Percentiles rank a stretch among this genome's conserved stretches.
phyloP scores from a whole-genome alignment of 2,113 vertebrate genomes.

The Anguilla rostrata region DNA sequence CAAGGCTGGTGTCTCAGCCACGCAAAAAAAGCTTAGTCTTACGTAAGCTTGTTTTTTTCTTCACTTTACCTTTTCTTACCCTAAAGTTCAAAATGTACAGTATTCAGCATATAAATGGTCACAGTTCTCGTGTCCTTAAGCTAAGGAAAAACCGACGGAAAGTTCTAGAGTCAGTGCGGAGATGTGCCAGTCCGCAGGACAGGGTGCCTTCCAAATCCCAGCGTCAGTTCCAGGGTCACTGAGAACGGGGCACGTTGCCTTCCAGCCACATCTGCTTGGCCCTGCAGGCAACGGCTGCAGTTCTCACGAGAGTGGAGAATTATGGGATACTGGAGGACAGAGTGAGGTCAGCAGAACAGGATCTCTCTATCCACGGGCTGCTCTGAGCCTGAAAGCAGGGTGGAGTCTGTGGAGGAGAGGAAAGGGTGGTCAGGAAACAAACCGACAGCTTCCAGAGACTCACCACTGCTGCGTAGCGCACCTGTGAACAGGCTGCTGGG shows the following conservation, averaged over 20 bases:
- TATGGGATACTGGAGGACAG: constrained; percentile 2
- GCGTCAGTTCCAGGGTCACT: not conserved
- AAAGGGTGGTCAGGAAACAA: not conserved
- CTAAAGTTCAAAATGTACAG: not conserved
- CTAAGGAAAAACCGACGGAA: not conserved
- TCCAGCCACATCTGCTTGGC: not conserved
- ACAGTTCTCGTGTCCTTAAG: not conserved
- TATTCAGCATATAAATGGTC: not conserved
- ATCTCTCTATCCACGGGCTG: constrained; percentile 29
- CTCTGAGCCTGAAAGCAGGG: constrained; percentile 12
- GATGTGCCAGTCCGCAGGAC: not conserved
- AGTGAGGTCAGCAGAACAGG: constrained; percentile 40
- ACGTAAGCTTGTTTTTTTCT: not conserved
- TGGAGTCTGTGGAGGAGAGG: constrained; percentile 29
- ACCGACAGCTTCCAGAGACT: not conserved
- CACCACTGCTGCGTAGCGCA: no score
- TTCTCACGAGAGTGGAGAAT: not conserved
- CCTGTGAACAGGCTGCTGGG: no score
- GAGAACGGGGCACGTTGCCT: not conserved
- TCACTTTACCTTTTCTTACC: not conserved
- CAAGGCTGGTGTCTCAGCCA: not conserved
- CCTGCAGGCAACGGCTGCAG: not conserved
- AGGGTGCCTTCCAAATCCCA: not conserved
- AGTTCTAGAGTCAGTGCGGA: not conserved
- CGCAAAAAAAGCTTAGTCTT: not conserved